Evolutionary conservation across 2,113 vertebrate species (phyloP).

Genomic region (Limanda limanda): DNA sequence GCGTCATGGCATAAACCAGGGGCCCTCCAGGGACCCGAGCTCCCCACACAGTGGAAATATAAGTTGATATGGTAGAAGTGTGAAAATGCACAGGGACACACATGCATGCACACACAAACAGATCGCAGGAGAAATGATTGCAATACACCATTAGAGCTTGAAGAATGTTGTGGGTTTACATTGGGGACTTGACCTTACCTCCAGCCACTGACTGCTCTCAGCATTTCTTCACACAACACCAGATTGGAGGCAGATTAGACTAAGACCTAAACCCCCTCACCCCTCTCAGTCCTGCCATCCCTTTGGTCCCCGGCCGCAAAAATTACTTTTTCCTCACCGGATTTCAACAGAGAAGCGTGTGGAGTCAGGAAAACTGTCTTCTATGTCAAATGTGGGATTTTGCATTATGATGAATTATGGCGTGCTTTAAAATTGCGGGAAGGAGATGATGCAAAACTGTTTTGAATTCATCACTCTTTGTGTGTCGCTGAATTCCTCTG

Average conservation of each 20-base stretch:
- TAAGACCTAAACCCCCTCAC: conserved; percentile 42
- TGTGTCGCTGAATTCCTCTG: not conserved
- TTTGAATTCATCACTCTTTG: not conserved
- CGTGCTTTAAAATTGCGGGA: conserved; percentile 1
- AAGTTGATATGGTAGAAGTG: conserved; percentile 72
- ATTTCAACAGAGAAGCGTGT: not conserved
- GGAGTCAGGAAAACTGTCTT: conserved; percentile 2
- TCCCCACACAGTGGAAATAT: conserved; percentile 56
- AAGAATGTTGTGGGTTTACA: conserved; percentile 91
- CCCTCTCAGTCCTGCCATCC: conserved; percentile 21
- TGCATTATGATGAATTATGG: conserved; percentile 17
- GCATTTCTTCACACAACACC: conserved; percentile 87
- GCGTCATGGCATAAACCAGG: conserved; percentile 78
- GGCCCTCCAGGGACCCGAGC: conserved; percentile 49
- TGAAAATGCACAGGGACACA: conserved; percentile 60
- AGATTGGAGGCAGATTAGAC: conserved; percentile 85
- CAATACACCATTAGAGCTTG: conserved; percentile 85
- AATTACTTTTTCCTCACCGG: conserved; percentile 13
- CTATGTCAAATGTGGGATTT: conserved; percentile 4
- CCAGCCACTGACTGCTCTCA: conserved; percentile 85
- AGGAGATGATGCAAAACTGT: not conserved
- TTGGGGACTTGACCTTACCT: conserved; percentile 89
- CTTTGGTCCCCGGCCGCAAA: conserved; percentile 3
- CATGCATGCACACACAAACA: conserved; percentile 36
- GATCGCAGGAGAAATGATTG: conserved; percentile 79